Conservation (phyloP, 2,113 vertebrate genomes). For the Donacobius atricapilla region DNA sequence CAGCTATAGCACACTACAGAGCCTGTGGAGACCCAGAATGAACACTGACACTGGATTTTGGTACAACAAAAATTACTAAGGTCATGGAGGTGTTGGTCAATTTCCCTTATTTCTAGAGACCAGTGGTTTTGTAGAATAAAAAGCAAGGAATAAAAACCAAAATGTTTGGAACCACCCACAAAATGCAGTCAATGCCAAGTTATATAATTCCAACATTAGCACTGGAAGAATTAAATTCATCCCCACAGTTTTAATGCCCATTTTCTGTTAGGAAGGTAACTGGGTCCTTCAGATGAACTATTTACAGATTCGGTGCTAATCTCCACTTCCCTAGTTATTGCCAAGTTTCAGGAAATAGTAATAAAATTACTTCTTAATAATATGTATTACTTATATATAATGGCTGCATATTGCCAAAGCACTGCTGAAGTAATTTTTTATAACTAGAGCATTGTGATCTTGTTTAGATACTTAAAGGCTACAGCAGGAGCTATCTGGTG, state of each 20-base stretch:
- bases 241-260: background rate
- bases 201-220: background rate
- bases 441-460: background rate
- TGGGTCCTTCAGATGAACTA: background rate
- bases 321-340: background rate
- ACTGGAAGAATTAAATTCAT: background rate
- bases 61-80: background rate
- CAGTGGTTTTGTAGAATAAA: background rate
- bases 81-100: background rate
- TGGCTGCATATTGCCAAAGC: background rate
- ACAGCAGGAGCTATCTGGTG: background rate
- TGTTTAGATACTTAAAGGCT: background rate
- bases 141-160: background rate
- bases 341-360: background rate
- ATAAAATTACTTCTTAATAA: background rate
- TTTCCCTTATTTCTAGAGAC: background rate
- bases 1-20: accelerated
- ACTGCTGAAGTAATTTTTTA: background rate
- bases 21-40: background rate
- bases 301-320: background rate
- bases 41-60: background rate
- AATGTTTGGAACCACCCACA: background rate
- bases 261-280: background rate
- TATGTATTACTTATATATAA: background rate
- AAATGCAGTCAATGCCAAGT: background rate